Conservation (phyloP, 2,113 vertebrate species). For the Arenaria interpres region DNA sequence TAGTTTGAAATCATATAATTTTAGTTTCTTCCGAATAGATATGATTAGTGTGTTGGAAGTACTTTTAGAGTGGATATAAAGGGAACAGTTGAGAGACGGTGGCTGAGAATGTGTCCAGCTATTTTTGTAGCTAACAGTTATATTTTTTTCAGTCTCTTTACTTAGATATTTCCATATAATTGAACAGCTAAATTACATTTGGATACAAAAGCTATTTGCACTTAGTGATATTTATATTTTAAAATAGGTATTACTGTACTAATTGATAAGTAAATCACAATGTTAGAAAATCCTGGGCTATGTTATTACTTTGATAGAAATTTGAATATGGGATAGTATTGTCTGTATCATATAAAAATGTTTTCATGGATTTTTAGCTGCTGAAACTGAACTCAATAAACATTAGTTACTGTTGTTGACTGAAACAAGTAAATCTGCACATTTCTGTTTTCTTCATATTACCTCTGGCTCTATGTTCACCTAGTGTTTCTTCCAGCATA, state of each 20-base stretch:
- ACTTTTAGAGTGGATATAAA: conserved; percentile 35
- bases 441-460: conserved; percentile 22
- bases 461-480: background rate
- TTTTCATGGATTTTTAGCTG: conserved; percentile 63
- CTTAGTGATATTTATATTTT: background rate
- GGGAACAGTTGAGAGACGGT: conserved; percentile 29
- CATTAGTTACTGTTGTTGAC: conserved; percentile 40
- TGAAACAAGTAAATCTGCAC: conserved; percentile 44
- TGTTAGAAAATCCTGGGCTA: conserved; percentile 19
- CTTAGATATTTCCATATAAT: background rate
- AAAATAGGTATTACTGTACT: conserved; percentile 32
- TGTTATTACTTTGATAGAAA: conserved; percentile 20
- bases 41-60: conserved; percentile 50
- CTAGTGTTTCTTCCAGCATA: background rate
- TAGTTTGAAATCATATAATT: conserved; percentile 55
- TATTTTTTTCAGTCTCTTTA: background rate
- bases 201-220: background rate
- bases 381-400: conserved; percentile 61
- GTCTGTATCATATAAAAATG: conserved; percentile 51
- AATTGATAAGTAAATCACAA: background rate
- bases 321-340: conserved; percentile 34
- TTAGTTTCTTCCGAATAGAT: conserved; percentile 35
- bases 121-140: conserved; percentile 17
- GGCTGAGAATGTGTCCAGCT: conserved; percentile 47
- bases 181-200: background rate